These are phyloP conservation scores for Rhinichthys klamathensis DNA, from an alignment of 2,113 vertebrate genomes.

Conservation along the genomic window DNA sequence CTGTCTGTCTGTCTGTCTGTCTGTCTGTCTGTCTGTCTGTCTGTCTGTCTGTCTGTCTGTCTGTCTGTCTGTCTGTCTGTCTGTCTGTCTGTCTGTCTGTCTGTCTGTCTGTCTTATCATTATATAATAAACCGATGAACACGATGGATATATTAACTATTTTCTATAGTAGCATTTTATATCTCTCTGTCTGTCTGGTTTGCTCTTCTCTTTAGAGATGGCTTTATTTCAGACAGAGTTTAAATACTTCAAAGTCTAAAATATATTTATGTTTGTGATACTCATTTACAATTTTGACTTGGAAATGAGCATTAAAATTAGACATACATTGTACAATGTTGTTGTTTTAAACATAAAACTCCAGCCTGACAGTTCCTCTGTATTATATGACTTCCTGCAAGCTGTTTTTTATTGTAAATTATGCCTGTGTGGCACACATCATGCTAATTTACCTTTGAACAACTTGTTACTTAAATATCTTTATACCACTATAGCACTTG, in stretches of 20 bases:
- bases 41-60: too few species aligned
- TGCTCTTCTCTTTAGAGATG: not conserved
- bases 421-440: slow-evolving; percentile 1
- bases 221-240: not conserved
- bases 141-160: too few species aligned
- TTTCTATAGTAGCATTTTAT: too few species aligned
- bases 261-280: too few species aligned
- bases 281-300: not conserved
- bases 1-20: not conserved
- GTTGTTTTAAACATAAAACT: not conserved
- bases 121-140: too few species aligned
- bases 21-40: not conserved
- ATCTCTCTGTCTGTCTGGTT: too few species aligned
- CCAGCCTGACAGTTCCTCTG: not conserved
- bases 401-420: not conserved
- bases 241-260: not conserved
- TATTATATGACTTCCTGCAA: not conserved
- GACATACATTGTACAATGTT: not conserved
- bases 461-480: slow-evolving; percentile 3
- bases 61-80: too few species aligned
- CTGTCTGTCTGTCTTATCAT: not conserved
- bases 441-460: not conserved
- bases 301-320: not conserved
- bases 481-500: not conserved
- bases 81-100: too few species aligned